phyloP scores from a whole-genome alignment of 2,113 vertebrate genomes.

The Grallaria varia region DNA sequence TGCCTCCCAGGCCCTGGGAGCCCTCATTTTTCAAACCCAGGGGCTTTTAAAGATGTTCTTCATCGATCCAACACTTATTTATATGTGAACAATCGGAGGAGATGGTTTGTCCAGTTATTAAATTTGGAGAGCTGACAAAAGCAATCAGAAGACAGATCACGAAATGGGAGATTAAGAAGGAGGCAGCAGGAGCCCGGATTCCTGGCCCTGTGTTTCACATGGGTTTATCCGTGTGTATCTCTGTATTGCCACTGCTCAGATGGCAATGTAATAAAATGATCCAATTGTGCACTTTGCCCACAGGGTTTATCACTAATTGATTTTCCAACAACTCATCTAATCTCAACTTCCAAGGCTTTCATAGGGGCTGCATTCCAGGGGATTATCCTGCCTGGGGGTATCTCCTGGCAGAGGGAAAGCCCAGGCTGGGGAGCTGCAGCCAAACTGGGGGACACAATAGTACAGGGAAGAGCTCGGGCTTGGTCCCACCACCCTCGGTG shows the following conservation, averaged over 20 bases:
- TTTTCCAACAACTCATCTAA: background rate
- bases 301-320: slow-evolving; percentile 63
- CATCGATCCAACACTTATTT: slow-evolving; percentile 46
- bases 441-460: rapidly evolving
- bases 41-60: slow-evolving; percentile 17
- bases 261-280: slow-evolving; percentile 32
- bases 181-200: background rate
- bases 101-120: slow-evolving; percentile 50
- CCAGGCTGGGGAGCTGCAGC: background rate
- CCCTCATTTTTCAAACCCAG: background rate
- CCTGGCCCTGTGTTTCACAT: slow-evolving; percentile 33
- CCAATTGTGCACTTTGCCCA: slow-evolving; percentile 31
- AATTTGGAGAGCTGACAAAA: slow-evolving; percentile 64
- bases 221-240: background rate
- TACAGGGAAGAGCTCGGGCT: background rate
- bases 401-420: background rate
- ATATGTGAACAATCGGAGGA: slow-evolving; percentile 17
- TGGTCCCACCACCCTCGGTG: rapidly evolving
- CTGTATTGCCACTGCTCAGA: slow-evolving; percentile 32
- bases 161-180: slow-evolving; percentile 65
- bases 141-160: slow-evolving; percentile 59
- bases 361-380: background rate
- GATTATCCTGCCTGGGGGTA: background rate
- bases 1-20: background rate
- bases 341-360: background rate